A percentile compares a stretch with the other conserved stretches of the same genome.
Evolutionary conservation across 2,888 invertebrate species (phyloP).

Genomic region (Aspidiotus rigidus): DNA sequence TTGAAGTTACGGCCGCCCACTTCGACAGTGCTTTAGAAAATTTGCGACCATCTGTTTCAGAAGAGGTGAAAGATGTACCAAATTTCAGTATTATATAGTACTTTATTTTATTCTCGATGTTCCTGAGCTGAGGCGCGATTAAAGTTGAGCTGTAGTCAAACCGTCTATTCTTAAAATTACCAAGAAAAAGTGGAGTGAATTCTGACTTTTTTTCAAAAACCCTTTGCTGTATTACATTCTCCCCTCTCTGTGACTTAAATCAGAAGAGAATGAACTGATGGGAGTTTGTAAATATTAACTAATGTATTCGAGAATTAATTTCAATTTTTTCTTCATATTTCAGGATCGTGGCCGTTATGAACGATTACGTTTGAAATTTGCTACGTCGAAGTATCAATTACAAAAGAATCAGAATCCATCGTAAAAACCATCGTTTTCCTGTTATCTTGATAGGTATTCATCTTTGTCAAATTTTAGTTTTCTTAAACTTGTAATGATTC

Average conservation of each 20-base stretch:
- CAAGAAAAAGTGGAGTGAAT: not conserved
- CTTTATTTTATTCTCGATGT: too few relatives aligned
- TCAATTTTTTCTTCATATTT: conserved; percentile 7
- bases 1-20: conserved; percentile 55
- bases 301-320: not conserved
- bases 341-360: conserved; percentile 35
- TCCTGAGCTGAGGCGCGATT: too few relatives aligned
- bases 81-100: too few relatives aligned
- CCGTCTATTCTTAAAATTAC: too few relatives aligned
- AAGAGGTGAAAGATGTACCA: conserved; percentile 25
- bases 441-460: too few relatives aligned
- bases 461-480: too few relatives aligned
- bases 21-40: conserved; percentile 66
- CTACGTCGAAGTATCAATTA: conserved; percentile 24
- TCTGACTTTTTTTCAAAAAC: not conserved
- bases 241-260: not conserved
- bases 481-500: too few relatives aligned
- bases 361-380: conserved; percentile 28
- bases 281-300: not conserved
- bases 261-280: not conserved
- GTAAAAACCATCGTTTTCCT: too few relatives aligned
- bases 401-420: conserved; percentile 1
- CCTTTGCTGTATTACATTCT: not conserved
- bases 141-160: too few relatives aligned
- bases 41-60: conserved; percentile 76